phyloP scores from a whole-genome alignment of 2,113 vertebrate genomes.

The Plestiodon gilberti region DNA sequence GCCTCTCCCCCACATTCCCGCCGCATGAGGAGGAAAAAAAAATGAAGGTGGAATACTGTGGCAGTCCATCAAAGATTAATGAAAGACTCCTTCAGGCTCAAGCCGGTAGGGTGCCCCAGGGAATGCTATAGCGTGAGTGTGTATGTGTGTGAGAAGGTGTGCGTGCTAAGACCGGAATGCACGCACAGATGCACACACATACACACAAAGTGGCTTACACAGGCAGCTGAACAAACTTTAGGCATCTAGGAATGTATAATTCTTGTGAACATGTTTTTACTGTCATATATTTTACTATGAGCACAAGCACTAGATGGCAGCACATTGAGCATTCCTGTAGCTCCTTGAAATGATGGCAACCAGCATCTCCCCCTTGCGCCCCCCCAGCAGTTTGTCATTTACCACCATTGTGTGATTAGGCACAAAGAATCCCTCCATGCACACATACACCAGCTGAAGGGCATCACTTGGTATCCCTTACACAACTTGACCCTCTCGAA shows the following conservation, averaged over 20 bases:
- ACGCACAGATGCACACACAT: not conserved
- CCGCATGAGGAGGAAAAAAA: not conserved
- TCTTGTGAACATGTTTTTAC: not conserved
- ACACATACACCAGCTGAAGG: not conserved
- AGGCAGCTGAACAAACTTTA: not conserved
- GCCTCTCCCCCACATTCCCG: not conserved
- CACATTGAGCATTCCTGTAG: not conserved
- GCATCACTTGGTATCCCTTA: not conserved
- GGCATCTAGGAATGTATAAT: not conserved
- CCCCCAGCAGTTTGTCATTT: not conserved
- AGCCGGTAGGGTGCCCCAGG: not conserved
- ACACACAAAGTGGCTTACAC: not conserved
- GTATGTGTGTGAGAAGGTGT: not conserved
- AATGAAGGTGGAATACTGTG: not conserved
- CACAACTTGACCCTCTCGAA: not conserved
- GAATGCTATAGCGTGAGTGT: not conserved
- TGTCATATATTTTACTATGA: not conserved
- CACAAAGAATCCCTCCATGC: not conserved
- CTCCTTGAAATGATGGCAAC: not conserved
- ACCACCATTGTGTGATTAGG: too few species aligned
- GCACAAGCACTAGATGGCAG: not conserved
- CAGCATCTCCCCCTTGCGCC: too few species aligned
- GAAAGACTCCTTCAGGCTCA: not conserved
- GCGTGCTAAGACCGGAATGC: not conserved
- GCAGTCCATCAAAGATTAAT: not conserved